Percentiles rank a stretch among this genome's conserved stretches.
These are phyloP conservation scores for Stomatorhinus ivindoensis DNA, from an alignment of 2,113 vertebrate species.

Conservation along the genomic window DNA sequence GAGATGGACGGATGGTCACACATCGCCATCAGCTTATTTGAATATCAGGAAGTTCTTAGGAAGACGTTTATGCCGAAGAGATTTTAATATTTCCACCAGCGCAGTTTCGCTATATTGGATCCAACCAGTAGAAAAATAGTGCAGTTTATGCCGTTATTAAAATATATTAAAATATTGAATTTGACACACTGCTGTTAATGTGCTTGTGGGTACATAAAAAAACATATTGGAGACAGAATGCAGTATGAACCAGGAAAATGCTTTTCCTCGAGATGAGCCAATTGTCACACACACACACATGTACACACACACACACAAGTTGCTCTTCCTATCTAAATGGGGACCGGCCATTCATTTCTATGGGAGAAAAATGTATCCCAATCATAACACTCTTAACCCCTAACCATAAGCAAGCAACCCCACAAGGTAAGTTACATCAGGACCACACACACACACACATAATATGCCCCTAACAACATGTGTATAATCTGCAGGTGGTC, in stretches of 20 bases:
- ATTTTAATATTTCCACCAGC: neutral
- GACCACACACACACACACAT: neutral
- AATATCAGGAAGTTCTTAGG: neutral
- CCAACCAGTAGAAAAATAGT: neutral
- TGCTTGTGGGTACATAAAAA: neutral
- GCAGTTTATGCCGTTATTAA: neutral
- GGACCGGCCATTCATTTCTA: too few species aligned
- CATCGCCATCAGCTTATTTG: neutral
- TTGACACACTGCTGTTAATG: neutral
- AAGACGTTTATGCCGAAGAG: neutral
- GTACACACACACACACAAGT: neutral
- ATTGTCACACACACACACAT: neutral
- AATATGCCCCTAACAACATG: neutral
- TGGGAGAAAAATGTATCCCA: too few species aligned
- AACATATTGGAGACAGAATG: neutral
- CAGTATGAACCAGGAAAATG: neutral
- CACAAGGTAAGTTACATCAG: neutral
- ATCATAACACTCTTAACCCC: too few species aligned
- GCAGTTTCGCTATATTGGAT: neutral
- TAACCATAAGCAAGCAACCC: too few species aligned
- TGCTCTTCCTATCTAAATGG: too few species aligned
- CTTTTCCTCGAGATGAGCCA: neutral
- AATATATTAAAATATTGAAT: neutral
- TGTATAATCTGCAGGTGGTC: neutral
- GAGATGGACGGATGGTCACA: neutral